Conservation (phyloP, 2,113 vertebrate genomes). For the Trematomus loennbergii region DNA sequence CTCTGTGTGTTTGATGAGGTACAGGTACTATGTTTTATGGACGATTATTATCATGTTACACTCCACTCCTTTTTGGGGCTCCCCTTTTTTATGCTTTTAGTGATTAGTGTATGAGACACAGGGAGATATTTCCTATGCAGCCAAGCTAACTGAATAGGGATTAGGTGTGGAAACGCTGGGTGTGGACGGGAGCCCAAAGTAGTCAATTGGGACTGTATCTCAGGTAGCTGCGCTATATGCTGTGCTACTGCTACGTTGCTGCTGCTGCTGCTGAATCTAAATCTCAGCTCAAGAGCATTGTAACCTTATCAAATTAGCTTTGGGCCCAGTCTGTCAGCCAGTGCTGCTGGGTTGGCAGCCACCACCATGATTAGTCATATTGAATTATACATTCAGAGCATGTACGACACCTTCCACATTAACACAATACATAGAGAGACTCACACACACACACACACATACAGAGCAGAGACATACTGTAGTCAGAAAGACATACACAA, state of each 20-base stretch:
- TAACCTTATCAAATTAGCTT: constrained; percentile 85
- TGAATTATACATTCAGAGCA: constrained; percentile 86
- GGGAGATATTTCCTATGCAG: constrained; percentile 29
- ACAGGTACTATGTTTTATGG: constrained; percentile 58
- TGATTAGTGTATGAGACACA: constrained; percentile 34
- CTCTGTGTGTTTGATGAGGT: constrained; percentile 51
- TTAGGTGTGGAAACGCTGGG: constrained; percentile 43
- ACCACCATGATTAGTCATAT: constrained; percentile 86
- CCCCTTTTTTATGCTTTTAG: constrained; percentile 21
- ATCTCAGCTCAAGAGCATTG: constrained; percentile 76
- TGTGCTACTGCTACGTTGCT: constrained; percentile 37
- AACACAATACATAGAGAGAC: constrained; percentile 67
- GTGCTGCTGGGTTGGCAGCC: constrained; percentile 81
- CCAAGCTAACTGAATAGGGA: constrained; percentile 57
- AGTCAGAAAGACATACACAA: constrained; percentile 60
- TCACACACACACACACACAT: constrained; percentile 22
- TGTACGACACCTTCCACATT: constrained; percentile 76
- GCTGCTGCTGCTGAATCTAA: constrained; percentile 66
- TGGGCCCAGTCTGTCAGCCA: constrained; percentile 82
- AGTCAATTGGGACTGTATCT: constrained; percentile 58
- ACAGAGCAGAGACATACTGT: constrained; percentile 36
- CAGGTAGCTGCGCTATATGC: constrained; percentile 53
- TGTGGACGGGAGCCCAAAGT: constrained; percentile 63
- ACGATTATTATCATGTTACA: constrained; percentile 68
- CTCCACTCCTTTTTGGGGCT: constrained; percentile 28